Evolutionary conservation across 2,113 vertebrate genomes (phyloP).

Genomic region (Coracopsis vasa): DNA sequence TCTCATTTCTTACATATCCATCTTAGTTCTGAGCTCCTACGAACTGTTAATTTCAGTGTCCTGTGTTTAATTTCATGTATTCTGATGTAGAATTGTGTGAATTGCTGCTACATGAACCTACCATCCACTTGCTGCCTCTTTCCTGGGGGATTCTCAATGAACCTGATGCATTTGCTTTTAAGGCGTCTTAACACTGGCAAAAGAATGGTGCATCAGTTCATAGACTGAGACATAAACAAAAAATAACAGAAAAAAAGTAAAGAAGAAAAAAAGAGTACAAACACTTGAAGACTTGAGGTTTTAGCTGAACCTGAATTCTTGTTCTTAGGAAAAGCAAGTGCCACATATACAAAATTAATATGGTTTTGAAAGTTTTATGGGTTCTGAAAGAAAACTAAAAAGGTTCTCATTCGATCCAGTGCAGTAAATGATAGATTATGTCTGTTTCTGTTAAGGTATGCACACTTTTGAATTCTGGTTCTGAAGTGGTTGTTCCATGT

Average conservation of each 20-base stretch:
- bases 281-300: background rate
- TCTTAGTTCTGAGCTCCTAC: background rate
- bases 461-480: background rate
- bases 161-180: background rate
- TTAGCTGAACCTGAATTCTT: background rate
- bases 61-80: background rate
- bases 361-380: background rate
- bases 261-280: background rate
- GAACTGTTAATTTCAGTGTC: background rate
- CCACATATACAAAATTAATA: background rate
- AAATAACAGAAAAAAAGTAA: background rate
- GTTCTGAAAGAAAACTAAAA: background rate
- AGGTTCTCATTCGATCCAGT: background rate
- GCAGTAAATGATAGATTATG: background rate
- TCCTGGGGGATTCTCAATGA: background rate
- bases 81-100: background rate
- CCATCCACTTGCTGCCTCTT: background rate
- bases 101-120: background rate
- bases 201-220: background rate
- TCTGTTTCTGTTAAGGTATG: background rate
- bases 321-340: background rate
- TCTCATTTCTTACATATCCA: background rate
- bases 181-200: background rate
- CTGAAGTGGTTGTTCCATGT: background rate
- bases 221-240: background rate